phyloP scores from a whole-genome alignment of 1,140 invertebrate genomes.

The Helicorthomorpha holstii region DNA sequence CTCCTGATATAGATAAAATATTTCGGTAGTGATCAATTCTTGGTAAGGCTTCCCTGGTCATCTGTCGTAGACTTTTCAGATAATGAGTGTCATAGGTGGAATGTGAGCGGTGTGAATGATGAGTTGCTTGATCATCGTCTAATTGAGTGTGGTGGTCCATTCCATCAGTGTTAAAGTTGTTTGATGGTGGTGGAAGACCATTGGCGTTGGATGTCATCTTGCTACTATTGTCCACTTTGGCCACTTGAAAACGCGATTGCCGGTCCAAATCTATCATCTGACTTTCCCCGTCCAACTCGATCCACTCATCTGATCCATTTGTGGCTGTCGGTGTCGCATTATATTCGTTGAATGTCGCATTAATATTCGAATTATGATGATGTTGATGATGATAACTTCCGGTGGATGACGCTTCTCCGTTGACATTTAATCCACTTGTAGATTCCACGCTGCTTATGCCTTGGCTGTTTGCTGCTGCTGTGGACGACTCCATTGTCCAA shows the following conservation, averaged over 20 bases:
- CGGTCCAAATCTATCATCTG: slow-evolving; percentile 10
- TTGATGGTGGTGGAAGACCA: neutral
- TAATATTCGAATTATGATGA: too few relatives aligned
- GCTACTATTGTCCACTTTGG: slow-evolving; percentile 19
- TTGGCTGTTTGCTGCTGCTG: too few relatives aligned
- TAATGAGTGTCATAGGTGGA: slow-evolving; percentile 49
- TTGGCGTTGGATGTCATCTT: neutral
- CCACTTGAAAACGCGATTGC: slow-evolving; percentile 24
- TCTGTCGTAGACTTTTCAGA: slow-evolving; percentile 63
- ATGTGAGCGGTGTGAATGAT: slow-evolving; percentile 2
- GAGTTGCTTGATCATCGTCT: neutral
- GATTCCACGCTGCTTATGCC: too few relatives aligned
- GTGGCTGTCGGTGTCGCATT: too few relatives aligned
- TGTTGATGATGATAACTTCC: too few relatives aligned
- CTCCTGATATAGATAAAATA: slow-evolving; percentile 68
- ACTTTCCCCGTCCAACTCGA: slow-evolving; percentile 1
- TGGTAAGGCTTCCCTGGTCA: slow-evolving; percentile 79
- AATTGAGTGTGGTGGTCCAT: neutral
- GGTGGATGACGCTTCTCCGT: too few relatives aligned
- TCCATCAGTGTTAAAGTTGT: slow-evolving; percentile 6
- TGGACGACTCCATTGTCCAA: too few relatives aligned
- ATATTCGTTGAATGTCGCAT: too few relatives aligned
- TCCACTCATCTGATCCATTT: too few relatives aligned
- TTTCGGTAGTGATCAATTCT: slow-evolving; percentile 86
- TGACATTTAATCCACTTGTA: too few relatives aligned